Evolutionary conservation across 1,140 invertebrate genomes (phyloP).

Genomic region (Aphis craccivora): DNA sequence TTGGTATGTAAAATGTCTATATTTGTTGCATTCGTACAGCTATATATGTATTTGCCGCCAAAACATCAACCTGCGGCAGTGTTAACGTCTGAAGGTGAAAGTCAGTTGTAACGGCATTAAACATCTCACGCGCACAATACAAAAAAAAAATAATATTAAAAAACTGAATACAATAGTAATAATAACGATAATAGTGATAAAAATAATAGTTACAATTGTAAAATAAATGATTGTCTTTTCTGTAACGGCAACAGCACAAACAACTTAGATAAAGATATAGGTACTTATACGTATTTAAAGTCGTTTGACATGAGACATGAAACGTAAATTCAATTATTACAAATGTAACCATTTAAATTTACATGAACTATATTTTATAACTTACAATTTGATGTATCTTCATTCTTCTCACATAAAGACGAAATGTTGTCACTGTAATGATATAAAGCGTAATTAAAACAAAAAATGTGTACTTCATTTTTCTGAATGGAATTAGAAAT

Average conservation of each 20-base stretch:
- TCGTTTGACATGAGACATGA: neutral
- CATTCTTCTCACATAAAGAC: neutral
- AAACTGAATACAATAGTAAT: slow-evolving; percentile 7
- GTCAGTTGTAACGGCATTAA: slow-evolving; percentile 43
- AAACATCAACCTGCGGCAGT: slow-evolving; percentile 12
- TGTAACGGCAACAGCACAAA: neutral
- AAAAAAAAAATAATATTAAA: neutral
- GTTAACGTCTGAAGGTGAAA: slow-evolving; percentile 41
- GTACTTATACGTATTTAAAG: neutral
- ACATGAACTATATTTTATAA: neutral
- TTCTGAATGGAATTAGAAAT: neutral
- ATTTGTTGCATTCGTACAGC: neutral
- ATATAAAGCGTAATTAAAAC: neutral
- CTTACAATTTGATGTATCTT: no score
- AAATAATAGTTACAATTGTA: neutral
- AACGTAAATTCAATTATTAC: neutral
- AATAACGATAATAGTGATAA: slow-evolving; percentile 18
- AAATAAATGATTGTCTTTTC: slow-evolving; percentile 4
- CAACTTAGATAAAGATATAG: neutral
- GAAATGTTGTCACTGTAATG: neutral
- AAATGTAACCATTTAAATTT: neutral
- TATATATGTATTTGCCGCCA: slow-evolving; percentile 22
- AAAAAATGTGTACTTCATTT: neutral
- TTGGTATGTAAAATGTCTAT: neutral
- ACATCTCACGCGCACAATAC: neutral